These are phyloP conservation scores for Tetrao urogallus DNA, from an alignment of 2,113 vertebrate species.

Conservation along the genomic window DNA sequence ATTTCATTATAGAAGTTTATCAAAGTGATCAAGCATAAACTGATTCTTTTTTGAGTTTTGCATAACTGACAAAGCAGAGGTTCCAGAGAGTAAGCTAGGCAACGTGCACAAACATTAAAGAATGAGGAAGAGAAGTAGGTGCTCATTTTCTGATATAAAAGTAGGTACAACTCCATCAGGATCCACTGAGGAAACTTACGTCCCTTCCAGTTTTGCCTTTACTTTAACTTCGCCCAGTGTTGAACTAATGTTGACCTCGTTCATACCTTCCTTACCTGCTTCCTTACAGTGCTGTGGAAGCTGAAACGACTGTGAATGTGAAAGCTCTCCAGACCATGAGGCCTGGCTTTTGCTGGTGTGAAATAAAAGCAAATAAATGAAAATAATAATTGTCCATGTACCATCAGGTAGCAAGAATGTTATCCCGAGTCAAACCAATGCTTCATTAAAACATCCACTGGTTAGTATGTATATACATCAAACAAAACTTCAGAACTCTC, in stretches of 20 bases:
- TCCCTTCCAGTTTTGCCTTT: neutral
- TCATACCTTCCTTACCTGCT: neutral
- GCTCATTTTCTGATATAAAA: neutral
- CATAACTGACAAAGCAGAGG: neutral
- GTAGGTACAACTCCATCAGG: neutral
- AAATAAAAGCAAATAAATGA: neutral
- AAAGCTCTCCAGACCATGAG: neutral
- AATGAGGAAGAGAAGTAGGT: neutral
- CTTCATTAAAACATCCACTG: neutral
- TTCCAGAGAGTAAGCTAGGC: neutral
- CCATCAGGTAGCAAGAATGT: neutral
- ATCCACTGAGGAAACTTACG: neutral
- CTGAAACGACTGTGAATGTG: neutral
- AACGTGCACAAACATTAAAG: neutral
- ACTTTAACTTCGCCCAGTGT: neutral
- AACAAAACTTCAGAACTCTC: neutral
- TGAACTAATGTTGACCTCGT: neutral
- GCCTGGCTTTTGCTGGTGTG: neutral
- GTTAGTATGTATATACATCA: neutral
- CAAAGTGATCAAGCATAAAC: neutral
- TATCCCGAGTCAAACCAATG: neutral
- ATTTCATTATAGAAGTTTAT: neutral
- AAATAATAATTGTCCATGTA: neutral
- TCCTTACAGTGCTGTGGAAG: neutral
- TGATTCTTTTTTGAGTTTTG: neutral